These are phyloP conservation scores for Pedicia rivosa DNA, from an alignment of 2,888 invertebrate genomes.

Conservation along the genomic window DNA sequence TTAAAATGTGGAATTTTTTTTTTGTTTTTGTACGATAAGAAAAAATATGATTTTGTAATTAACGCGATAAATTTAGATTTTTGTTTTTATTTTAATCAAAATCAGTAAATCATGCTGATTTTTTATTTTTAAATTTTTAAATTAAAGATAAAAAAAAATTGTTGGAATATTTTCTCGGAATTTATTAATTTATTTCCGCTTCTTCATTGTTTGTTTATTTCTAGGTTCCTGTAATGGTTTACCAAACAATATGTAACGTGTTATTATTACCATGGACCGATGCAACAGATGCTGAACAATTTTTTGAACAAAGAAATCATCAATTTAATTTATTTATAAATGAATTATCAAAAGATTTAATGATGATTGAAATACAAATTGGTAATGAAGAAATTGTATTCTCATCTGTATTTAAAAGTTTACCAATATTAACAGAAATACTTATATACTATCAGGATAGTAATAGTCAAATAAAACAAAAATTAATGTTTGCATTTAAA, in stretches of 20 bases:
- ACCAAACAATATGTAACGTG: conserved; percentile 27
- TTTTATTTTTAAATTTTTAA: too few species aligned
- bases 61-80: too few species aligned
- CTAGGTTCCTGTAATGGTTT: conserved; percentile 16
- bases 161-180: too few species aligned
- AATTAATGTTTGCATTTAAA: conserved; percentile 26
- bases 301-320: conserved; percentile 22
- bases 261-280: conserved; percentile 28
- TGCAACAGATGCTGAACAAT: conserved; percentile 24
- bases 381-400: conserved; percentile 21
- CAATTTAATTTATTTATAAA: conserved; percentile 25
- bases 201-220: background rate
- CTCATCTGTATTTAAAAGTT: conserved; percentile 20
- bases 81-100: too few species aligned
- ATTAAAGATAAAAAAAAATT: too few species aligned
- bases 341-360: conserved; percentile 22
- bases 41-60: too few species aligned
- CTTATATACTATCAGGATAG: conserved; percentile 27
- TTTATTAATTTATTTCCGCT: too few species aligned
- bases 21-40: too few species aligned
- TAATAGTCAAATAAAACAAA: conserved; percentile 26
- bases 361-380: conserved; percentile 20
- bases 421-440: conserved; percentile 24
- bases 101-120: too few species aligned
- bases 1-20: too few species aligned